A percentile compares a stretch with the other conserved stretches of the same genome.
These are phyloP conservation scores for Typhlichthys eigenmanni DNA, from an alignment of 2,797 vertebrate genomes.

Conservation along the genomic window DNA sequence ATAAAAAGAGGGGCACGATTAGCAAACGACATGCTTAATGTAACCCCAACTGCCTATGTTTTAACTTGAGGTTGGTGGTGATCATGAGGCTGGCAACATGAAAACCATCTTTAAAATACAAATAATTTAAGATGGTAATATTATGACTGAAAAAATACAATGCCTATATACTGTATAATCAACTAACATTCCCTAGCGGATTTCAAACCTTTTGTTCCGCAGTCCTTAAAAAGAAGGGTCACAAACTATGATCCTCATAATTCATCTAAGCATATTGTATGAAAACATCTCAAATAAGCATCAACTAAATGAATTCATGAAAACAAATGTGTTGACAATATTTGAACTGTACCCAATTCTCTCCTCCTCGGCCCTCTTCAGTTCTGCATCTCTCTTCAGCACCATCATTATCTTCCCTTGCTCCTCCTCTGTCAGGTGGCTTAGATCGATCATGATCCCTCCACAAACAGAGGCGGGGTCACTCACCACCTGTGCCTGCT, in stretches of 20 bases:
- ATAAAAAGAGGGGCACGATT: constrained; percentile 13
- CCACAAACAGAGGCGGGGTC: neutral
- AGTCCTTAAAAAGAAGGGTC: no score
- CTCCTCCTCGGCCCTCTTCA: constrained; percentile 90
- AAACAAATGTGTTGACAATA: neutral
- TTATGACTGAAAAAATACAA: no score
- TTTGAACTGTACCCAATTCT: constrained; percentile 84
- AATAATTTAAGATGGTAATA: no score
- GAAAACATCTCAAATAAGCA: no score
- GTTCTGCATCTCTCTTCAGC: constrained; percentile 86
- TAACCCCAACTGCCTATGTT: neutral
- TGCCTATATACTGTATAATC: no score
- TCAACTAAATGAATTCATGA: no score
- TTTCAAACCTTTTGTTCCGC: no score
- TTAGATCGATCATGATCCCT: constrained; percentile 91
- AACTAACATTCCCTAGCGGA: no score
- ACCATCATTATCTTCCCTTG: constrained; percentile 90
- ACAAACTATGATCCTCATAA: no score
- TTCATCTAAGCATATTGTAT: no score
- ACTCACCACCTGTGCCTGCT: constrained; percentile 8
- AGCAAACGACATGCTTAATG: constrained; percentile 36
- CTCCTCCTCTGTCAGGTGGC: constrained; percentile 94
- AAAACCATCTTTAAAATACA: no score
- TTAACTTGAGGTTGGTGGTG: neutral
- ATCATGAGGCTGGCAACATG: no score